Evolutionary conservation across 2,888 invertebrate genomes (phyloP), one percentile per base, ranked within the genome.

Genomic region (Eueremaeus valkanovi): DNA sequence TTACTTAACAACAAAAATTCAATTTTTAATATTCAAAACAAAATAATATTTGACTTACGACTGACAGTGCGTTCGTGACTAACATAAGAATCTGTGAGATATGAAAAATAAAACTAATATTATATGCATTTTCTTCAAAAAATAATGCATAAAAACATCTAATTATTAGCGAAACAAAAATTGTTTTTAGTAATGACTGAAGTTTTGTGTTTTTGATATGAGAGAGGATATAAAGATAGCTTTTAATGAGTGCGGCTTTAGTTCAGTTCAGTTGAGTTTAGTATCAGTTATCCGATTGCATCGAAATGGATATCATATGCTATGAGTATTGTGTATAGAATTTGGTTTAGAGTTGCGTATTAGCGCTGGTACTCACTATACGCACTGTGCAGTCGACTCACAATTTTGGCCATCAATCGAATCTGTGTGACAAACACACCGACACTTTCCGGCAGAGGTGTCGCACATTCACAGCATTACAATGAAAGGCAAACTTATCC

Each of bases 31-130:
- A n/a, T n/a, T n/a, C n/a, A n/a, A n/a, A n/a, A n/a, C n/a, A n/a
- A n/a, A n/a, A n/a, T n/a, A n/a, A n/a, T 63, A 29, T 63, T 31
- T 33, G 63, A 33, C 63, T 63, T 63, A 31, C n/a, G 33, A 36
- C 63, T 63, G 33, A 63, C 63, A 63, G 63, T 18, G 63, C n/a
- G 33, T 6, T 63, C 63, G 63, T 63, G 63, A 63, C 63, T 63
- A 29, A 33, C 63, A 33, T 31, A 31, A 13, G 11, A 8, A 51
- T n/a, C 6, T 29, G 8, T 58, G 58, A 29, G 27, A 63, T 63
- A n/a, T 9, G 3, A 31, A 31, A 9, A 29, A 29, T 13, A 55
- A 16, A 16, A 13, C 9, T 45, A 45, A 16, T 11, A 45, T 45
- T 6, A 45, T 11, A 13, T 45, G 3, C 3, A 18, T 13, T 45